Conservation (phyloP, 2,797 vertebrate species). For the Neosilurus hyrtlii region DNA sequence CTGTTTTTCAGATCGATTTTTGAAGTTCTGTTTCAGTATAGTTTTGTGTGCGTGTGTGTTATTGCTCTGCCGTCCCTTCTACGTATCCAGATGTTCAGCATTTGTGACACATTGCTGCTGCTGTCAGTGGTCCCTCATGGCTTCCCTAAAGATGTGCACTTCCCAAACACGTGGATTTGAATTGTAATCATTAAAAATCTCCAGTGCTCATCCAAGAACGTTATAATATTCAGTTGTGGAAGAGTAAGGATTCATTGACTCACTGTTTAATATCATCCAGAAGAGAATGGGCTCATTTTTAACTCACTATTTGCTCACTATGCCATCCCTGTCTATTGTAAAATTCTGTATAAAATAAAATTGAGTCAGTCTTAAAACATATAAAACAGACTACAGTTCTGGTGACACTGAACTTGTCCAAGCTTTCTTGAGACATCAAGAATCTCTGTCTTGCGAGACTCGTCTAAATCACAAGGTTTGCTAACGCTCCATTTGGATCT, state of each 20-base stretch:
- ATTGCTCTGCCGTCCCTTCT: neutral
- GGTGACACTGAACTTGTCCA: neutral
- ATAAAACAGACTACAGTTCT: neutral
- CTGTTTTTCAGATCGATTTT: neutral
- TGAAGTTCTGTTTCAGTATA: neutral
- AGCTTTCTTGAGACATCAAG: neutral
- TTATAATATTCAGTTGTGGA: neutral
- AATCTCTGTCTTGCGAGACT: neutral
- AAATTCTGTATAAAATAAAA: neutral
- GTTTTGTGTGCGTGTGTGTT: neutral
- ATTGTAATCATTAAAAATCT: neutral
- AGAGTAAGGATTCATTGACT: neutral
- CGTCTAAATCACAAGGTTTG: neutral
- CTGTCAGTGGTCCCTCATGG: neutral
- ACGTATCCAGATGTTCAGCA: neutral
- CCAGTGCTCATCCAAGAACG: neutral
- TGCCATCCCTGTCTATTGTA: neutral
- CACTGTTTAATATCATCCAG: neutral
- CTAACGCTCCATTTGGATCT: neutral
- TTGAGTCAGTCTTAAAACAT: neutral
- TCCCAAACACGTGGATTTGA: neutral
- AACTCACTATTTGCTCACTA: neutral
- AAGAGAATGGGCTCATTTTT: neutral
- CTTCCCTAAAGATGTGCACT: neutral
- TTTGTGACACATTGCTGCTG: neutral